These are phyloP conservation scores for Liasis olivaceus DNA, from an alignment of 2,797 vertebrate species.

Conservation along the genomic window DNA sequence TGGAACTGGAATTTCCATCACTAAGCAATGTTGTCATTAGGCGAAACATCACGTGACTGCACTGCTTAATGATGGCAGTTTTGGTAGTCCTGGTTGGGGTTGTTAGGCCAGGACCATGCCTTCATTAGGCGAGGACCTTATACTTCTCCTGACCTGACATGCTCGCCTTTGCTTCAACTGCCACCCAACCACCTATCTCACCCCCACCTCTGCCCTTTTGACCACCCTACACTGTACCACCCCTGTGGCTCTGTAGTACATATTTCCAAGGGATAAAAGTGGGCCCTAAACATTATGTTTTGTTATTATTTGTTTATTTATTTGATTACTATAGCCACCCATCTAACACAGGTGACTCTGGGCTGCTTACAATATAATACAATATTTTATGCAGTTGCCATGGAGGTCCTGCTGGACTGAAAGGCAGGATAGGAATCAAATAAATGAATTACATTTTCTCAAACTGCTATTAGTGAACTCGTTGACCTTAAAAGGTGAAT, in stretches of 20 bases:
- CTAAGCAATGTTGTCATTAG: neutral
- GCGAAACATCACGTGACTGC: rapidly evolving
- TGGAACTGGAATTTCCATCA: neutral
- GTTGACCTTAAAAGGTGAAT: neutral
- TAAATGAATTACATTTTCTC: neutral
- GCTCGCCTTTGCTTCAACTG: neutral
- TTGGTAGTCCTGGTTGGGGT: neutral
- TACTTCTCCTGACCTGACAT: neutral
- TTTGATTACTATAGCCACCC: neutral
- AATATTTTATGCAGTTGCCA: neutral
- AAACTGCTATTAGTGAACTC: neutral
- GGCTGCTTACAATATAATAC: neutral
- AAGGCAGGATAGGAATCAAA: neutral
- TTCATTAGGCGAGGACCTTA: neutral
- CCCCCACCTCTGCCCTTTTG: neutral
- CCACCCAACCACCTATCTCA: neutral
- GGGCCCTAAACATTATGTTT: neutral
- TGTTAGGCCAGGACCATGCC: neutral
- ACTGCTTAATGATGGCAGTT: neutral
- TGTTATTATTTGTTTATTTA: neutral
- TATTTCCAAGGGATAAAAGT: neutral
- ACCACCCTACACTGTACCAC: neutral
- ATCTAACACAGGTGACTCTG: neutral
- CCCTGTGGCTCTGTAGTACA: neutral
- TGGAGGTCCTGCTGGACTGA: neutral